Conservation (phyloP, 2,113 vertebrate genomes). For the Dasyornis broadbenti region DNA sequence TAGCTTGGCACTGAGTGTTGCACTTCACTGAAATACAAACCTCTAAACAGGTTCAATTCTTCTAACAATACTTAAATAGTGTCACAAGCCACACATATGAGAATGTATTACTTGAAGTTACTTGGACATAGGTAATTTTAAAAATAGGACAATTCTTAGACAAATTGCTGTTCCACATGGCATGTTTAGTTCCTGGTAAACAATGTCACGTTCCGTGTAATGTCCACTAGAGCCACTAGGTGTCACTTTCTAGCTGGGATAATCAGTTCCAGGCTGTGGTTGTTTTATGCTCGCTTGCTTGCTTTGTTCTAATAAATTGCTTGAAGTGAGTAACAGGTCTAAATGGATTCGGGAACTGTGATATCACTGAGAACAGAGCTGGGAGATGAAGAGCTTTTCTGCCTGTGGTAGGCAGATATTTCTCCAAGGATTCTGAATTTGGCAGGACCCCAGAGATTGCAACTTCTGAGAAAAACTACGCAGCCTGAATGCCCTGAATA, state of each 20-base stretch:
- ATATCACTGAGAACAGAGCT: background rate
- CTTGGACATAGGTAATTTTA: background rate
- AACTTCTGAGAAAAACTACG: background rate
- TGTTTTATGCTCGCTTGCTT: fast-evolving
- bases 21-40: background rate
- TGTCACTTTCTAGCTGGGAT: constrained; percentile 29
- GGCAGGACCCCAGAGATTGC: background rate
- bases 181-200: background rate
- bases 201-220: background rate
- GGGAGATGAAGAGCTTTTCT: background rate
- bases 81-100: background rate
- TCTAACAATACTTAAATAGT: background rate
- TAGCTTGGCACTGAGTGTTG: background rate
- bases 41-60: background rate
- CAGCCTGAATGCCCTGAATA: background rate
- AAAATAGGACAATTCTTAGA: background rate
- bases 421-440: background rate
- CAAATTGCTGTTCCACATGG: background rate
- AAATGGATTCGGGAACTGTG: background rate
- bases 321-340: background rate
- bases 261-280: background rate
- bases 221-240: constrained; percentile 46
- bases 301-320: background rate
- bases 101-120: background rate
- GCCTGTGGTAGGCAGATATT: background rate